Conservation (phyloP, 2,888 invertebrate species). For the Neria commutata region DNA sequence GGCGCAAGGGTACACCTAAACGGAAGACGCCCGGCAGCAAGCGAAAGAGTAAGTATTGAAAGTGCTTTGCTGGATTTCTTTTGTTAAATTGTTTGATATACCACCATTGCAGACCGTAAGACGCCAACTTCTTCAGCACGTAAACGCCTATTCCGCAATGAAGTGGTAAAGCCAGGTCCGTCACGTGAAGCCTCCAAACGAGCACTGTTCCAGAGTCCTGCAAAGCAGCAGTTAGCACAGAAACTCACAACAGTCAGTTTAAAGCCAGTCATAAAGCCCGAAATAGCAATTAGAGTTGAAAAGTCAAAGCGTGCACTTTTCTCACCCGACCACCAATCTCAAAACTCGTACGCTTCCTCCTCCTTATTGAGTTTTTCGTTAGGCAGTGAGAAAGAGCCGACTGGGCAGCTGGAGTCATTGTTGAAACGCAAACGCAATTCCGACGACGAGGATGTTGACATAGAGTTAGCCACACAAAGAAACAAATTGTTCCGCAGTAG, state of each 20-base stretch:
- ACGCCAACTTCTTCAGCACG: conserved; percentile 56
- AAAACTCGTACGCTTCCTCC: conserved; percentile 10
- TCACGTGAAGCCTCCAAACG: conserved; percentile 70
- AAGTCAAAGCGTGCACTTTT: conserved; percentile 73
- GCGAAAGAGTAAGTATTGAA: conserved; percentile 46
- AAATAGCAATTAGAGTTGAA: conserved; percentile 64
- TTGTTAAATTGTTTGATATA: too few relatives aligned
- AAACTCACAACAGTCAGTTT: conserved; percentile 30
- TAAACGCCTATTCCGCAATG: conserved; percentile 47
- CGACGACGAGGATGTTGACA: conserved; percentile 44
- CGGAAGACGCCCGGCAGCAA: conserved; percentile 67
- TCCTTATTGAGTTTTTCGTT: background rate
- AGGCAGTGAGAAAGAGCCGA: conserved; percentile 9
- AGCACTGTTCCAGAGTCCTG: conserved; percentile 78
- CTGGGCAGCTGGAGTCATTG: conserved; percentile 43
- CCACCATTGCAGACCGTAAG: conserved; percentile 44
- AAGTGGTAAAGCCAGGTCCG: conserved; percentile 51
- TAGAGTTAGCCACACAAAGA: conserved; percentile 42
- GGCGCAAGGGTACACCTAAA: conserved; percentile 57
- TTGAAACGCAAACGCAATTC: conserved; percentile 54
- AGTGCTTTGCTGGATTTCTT: background rate
- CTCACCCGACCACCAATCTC: conserved; percentile 64
- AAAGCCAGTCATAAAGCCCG: conserved; percentile 57
- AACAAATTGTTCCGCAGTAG: conserved; percentile 44
- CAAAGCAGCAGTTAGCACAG: conserved; percentile 62